phyloP scores from a whole-genome alignment of 2,888 invertebrate genomes.

The Malthinus seriepunctatus region DNA sequence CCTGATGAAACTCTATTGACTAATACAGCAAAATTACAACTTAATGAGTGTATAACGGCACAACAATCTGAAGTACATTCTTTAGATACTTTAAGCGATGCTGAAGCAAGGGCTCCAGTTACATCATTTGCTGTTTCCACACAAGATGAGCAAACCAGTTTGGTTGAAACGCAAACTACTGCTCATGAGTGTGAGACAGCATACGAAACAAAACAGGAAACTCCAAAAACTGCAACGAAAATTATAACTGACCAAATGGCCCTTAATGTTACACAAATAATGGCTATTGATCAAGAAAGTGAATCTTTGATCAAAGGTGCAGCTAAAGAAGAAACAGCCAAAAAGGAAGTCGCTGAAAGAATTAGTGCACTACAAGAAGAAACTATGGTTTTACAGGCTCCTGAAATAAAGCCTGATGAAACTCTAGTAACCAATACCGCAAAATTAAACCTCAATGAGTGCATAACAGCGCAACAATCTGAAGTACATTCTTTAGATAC shows the following conservation, averaged over 20 bases:
- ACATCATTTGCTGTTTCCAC: constrained; percentile 35
- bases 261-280: constrained; percentile 52
- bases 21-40: constrained; percentile 38
- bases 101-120: constrained; percentile 18
- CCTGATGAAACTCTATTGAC: neutral
- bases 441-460: constrained; percentile 32
- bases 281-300: constrained; percentile 48
- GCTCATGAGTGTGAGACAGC: constrained; percentile 44
- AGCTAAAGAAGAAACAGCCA: constrained; percentile 55
- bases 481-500: constrained; percentile 28
- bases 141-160: constrained; percentile 42
- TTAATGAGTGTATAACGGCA: constrained; percentile 33
- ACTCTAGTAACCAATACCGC: constrained; percentile 35
- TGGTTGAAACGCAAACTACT: constrained; percentile 41
- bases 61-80: constrained; percentile 30
- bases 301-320: constrained; percentile 51
- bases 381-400: constrained; percentile 42
- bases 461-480: constrained; percentile 30
- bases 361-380: constrained; percentile 55
- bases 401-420: constrained; percentile 20
- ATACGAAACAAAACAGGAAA: too few relatives aligned
- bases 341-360: constrained; percentile 53
- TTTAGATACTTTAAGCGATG: constrained; percentile 24
- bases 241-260: constrained; percentile 41
- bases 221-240: constrained; percentile 21